A percentile compares a stretch with the other conserved stretches of the same genome.
Conservation (phyloP, 2,888 invertebrate species). For the Hypomecis punctinalis region DNA sequence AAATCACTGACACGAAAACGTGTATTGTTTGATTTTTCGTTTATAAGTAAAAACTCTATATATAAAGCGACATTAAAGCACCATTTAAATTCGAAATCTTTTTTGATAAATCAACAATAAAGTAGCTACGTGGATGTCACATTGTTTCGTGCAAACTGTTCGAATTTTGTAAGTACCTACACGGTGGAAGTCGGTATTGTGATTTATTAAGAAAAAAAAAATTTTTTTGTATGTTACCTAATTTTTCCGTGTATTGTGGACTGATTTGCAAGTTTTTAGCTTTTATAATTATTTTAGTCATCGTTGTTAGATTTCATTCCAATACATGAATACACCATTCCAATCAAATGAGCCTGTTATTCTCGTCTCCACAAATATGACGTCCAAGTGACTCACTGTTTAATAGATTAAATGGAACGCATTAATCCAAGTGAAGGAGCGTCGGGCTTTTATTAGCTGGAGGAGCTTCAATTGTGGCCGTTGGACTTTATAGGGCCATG, state of each 20-base stretch:
- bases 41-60: too few species aligned
- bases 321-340: constrained; percentile 8
- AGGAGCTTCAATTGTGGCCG: constrained; percentile 73
- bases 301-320: background rate
- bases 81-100: too few species aligned
- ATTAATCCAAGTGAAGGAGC: constrained; percentile 69
- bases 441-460: constrained; percentile 71
- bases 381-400: constrained; percentile 62
- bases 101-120: too few species aligned
- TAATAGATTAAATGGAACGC: constrained; percentile 78
- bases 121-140: too few species aligned
- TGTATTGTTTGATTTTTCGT: too few species aligned
- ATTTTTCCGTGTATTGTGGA: background rate
- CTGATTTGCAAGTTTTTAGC: background rate
- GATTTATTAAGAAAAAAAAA: too few species aligned
- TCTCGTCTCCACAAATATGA: constrained; percentile 34
- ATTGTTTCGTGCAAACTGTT: too few species aligned
- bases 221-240: too few species aligned
- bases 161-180: too few species aligned
- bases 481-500: constrained; percentile 53
- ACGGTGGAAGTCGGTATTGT: too few species aligned
- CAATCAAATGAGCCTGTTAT: constrained; percentile 20
- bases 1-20: too few species aligned
- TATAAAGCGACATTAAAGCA: too few species aligned
- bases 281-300: background rate